These are phyloP conservation scores for silkworm (Bombyx mori) DNA, from an alignment of 1,140 invertebrate species.

Conservation along the genomic window DNA sequence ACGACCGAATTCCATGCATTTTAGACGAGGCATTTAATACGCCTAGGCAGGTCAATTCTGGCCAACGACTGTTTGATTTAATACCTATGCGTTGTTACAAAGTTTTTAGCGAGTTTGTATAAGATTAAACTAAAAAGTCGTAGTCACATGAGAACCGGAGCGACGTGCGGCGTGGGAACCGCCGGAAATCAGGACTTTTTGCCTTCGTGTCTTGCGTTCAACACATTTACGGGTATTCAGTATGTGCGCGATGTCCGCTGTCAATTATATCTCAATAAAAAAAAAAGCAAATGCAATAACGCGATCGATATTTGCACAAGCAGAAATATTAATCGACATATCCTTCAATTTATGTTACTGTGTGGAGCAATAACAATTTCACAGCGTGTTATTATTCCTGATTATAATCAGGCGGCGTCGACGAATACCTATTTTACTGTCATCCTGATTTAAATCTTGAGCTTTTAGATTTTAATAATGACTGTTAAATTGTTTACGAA, in stretches of 20 bases:
- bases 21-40: constrained; percentile 31
- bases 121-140: constrained; percentile 14
- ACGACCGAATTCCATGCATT: constrained; percentile 32
- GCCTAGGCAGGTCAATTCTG: constrained; percentile 16
- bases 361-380: constrained; percentile 1
- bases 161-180: constrained; percentile 40
- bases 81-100: constrained; percentile 38
- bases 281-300: background rate
- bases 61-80: constrained; percentile 30
- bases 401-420: background rate
- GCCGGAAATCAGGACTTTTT: constrained; percentile 44
- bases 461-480: background rate
- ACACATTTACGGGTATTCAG: constrained; percentile 26
- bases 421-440: no score
- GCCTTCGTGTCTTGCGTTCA: constrained; percentile 17
- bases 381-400: constrained; percentile 4
- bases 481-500: background rate
- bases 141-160: constrained; percentile 43
- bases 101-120: constrained; percentile 19
- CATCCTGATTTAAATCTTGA: no score
- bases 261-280: background rate
- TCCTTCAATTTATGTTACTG: constrained; percentile 6
- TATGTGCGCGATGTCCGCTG: constrained; percentile 19
- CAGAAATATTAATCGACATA: no score
- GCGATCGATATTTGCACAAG: background rate